phyloP scores from a whole-genome alignment of 1,140 invertebrate species.

The Dreissena rostriformis region DNA sequence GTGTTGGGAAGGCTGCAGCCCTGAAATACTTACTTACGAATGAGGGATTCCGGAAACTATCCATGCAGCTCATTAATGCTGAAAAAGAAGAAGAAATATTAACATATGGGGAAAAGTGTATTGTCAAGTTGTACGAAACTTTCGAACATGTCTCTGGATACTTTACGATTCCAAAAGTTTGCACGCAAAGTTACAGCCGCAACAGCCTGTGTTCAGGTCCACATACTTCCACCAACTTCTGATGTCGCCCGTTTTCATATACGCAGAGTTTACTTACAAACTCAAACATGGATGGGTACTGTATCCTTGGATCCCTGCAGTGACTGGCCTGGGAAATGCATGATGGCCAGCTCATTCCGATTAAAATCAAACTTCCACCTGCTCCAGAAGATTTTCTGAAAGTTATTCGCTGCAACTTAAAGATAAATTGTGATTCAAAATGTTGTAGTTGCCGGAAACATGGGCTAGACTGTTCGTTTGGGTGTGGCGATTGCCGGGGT shows the following conservation, averaged over 20 bases:
- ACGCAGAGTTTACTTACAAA: slow-evolving; percentile 33
- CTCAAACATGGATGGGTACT: slow-evolving; percentile 23
- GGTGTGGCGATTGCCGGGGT: no score
- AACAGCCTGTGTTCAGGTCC: slow-evolving; percentile 28
- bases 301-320: no score
- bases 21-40: slow-evolving; percentile 18
- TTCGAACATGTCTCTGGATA: background rate
- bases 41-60: background rate
- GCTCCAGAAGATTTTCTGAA: no score
- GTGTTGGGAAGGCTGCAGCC: slow-evolving; percentile 19
- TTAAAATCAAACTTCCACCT: no score
- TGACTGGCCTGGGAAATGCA: no score
- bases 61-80: background rate
- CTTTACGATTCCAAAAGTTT: slow-evolving; percentile 41
- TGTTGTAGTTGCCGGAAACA: no score
- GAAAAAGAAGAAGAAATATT: background rate
- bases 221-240: slow-evolving; percentile 47
- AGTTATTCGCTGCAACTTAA: no score
- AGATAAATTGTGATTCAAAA: no score
- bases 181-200: background rate
- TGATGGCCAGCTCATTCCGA: no score
- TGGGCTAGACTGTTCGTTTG: no score
- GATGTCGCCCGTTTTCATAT: slow-evolving; percentile 19
- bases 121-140: slow-evolving; percentile 14
- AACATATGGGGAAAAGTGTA: slow-evolving; percentile 12